Evolutionary conservation across 2,113 vertebrate species (phyloP).

Genomic region (Clupea harengus): DNA sequence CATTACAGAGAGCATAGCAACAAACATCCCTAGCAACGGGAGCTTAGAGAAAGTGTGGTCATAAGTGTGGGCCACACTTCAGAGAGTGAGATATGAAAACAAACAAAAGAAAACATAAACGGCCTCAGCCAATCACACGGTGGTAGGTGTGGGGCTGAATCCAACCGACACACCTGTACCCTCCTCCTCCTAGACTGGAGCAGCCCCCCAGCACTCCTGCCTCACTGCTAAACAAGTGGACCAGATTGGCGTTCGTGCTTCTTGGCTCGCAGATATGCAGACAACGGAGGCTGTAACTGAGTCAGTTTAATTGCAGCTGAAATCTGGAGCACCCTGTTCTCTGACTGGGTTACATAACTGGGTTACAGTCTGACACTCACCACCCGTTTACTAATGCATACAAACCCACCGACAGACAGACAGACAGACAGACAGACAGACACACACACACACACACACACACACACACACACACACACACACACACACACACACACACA

Average conservation of each 20-base stretch:
- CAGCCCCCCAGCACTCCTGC: neutral
- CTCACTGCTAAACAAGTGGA: neutral
- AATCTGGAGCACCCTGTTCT: constrained; percentile 1
- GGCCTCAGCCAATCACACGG: neutral
- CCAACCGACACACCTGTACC: neutral
- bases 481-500: neutral
- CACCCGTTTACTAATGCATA: neutral
- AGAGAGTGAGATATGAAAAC: neutral
- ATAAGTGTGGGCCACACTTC: neutral
- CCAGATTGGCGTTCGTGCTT: neutral
- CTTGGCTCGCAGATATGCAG: neutral
- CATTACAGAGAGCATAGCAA: constrained; percentile 9
- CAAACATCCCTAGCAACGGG: constrained; percentile 15
- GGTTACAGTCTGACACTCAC: neutral
- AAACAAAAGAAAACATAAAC: neutral
- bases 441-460: neutral
- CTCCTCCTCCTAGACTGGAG: neutral
- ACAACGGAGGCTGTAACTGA: neutral
- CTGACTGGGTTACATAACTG: neutral
- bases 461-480: constrained; percentile 10
- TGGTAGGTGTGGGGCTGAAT: neutral
- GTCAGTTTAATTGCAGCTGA: constrained; percentile 7
- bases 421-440: neutral
- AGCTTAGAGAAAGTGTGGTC: neutral
- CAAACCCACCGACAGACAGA: neutral